Conservation (phyloP, 1,140 invertebrate species). For the Neocloeon triangulifer region DNA sequence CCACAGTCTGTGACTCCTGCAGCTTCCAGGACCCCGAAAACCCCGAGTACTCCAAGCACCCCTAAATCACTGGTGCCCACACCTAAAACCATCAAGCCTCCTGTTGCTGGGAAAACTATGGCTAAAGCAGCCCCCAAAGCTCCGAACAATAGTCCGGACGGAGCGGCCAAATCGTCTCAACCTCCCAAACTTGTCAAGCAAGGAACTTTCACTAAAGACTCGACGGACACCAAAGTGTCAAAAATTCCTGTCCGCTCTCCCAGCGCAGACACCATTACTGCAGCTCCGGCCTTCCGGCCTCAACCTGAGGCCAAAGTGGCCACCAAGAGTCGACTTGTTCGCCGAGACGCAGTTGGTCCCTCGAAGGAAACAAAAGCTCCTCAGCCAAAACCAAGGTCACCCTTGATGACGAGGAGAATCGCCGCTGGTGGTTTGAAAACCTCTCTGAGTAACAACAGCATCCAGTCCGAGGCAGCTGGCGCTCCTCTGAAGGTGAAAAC, state of each 20-base stretch:
- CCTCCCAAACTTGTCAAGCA: conserved; percentile 26
- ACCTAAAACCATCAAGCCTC: too few relatives aligned
- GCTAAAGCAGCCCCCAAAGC: too few relatives aligned
- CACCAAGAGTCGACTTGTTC: conserved; percentile 10
- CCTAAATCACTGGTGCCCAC: conserved; percentile 17
- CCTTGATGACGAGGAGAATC: conserved; percentile 5
- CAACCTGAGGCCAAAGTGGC: conserved; percentile 13
- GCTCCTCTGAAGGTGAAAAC: too few relatives aligned
- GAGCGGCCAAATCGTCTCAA: conserved; percentile 8
- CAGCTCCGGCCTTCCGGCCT: conserved; percentile 12
- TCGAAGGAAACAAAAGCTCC: conserved; percentile 5
- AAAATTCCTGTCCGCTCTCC: conserved; percentile 17
- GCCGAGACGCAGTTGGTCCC: conserved; percentile 9
- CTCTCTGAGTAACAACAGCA: conserved; percentile 13
- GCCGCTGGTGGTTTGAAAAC: conserved; percentile 16
- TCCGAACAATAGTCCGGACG: too few relatives aligned
- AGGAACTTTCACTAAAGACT: conserved; percentile 69
- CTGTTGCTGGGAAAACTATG: too few relatives aligned
- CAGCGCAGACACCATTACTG: conserved; percentile 16
- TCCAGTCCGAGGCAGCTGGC: too few relatives aligned
- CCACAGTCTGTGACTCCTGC: conserved; percentile 55
- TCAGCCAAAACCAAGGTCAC: conserved; percentile 6
- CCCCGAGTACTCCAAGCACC: conserved; percentile 15
- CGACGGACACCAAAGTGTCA: conserved; percentile 19
- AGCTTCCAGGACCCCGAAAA: conserved; percentile 20